Evolutionary conservation across 1,140 invertebrate species (phyloP).

Genomic region (Bombus pyrosoma): DNA sequence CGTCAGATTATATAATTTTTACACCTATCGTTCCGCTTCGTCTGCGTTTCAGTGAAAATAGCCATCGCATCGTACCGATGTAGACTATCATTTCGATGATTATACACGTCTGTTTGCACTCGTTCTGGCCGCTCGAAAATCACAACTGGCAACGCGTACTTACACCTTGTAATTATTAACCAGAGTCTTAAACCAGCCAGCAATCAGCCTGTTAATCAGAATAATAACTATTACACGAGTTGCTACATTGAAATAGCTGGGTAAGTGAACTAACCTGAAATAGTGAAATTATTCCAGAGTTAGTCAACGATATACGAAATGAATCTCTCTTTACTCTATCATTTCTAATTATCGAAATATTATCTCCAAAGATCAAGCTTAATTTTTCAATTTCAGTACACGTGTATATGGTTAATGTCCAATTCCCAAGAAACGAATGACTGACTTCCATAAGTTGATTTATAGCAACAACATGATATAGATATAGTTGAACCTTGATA

Average conservation of each 20-base stretch:
- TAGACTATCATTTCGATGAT: neutral
- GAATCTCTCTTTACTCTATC: no score
- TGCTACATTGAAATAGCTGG: neutral
- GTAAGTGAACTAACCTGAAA: no score
- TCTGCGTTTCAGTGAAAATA: neutral
- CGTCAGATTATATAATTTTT: slow-evolving; percentile 31
- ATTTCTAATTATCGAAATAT: no score
- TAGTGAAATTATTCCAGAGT: neutral
- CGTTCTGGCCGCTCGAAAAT: neutral
- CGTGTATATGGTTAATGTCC: no score
- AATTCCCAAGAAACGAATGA: no score
- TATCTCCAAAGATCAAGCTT: no score
- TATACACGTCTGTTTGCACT: neutral
- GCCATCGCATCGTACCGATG: neutral
- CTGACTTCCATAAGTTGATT: no score
- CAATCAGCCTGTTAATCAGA: neutral
- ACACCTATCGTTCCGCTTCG: slow-evolving; percentile 10
- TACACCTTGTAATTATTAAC: slow-evolving; percentile 1
- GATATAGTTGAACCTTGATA: no score
- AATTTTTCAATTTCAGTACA: no score
- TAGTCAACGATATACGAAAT: no score
- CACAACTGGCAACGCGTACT: no score
- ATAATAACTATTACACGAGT: neutral
- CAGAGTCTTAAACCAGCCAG: neutral
- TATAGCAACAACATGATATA: no score